phyloP scores from a whole-genome alignment of 2,113 vertebrate species.

The Empidonax traillii region DNA sequence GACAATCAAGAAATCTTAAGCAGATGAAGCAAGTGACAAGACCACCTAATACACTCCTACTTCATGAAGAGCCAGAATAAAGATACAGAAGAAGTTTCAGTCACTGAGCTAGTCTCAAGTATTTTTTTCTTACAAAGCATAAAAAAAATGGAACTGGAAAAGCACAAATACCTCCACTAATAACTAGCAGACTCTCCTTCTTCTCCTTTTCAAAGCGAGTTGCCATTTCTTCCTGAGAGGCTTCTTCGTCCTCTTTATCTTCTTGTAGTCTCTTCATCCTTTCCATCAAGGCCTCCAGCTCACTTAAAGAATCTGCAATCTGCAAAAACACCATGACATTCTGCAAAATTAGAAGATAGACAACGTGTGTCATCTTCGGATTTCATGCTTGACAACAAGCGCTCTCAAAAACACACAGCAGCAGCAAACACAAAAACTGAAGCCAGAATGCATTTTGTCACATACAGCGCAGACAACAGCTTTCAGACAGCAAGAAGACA shows the following conservation, averaged over 20 bases:
- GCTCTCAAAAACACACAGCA: neutral
- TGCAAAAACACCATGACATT: conserved; percentile 64
- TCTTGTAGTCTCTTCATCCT: conserved; percentile 85
- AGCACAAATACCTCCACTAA: conserved; percentile 76
- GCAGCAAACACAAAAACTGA: neutral
- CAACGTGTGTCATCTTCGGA: neutral
- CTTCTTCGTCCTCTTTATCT: conserved; percentile 79
- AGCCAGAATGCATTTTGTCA: neutral
- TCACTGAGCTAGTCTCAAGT: neutral
- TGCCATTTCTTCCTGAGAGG: conserved; percentile 84
- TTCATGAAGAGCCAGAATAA: neutral
- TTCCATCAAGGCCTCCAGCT: conserved; percentile 84
- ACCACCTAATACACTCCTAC: neutral
- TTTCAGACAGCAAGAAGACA: neutral
- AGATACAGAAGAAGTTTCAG: neutral
- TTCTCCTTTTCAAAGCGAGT: conserved; percentile 85
- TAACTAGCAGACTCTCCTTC: conserved; percentile 83
- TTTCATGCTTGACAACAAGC: neutral
- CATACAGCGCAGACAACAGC: neutral
- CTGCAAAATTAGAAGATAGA: conserved; percentile 39
- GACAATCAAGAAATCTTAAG: neutral
- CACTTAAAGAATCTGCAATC: conserved; percentile 80
- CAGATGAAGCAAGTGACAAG: neutral
- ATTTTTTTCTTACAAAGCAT: neutral
- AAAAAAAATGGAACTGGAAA: neutral